Conservation (phyloP, 1,140 invertebrate genomes). For the Apocrypta bakeri region DNA sequence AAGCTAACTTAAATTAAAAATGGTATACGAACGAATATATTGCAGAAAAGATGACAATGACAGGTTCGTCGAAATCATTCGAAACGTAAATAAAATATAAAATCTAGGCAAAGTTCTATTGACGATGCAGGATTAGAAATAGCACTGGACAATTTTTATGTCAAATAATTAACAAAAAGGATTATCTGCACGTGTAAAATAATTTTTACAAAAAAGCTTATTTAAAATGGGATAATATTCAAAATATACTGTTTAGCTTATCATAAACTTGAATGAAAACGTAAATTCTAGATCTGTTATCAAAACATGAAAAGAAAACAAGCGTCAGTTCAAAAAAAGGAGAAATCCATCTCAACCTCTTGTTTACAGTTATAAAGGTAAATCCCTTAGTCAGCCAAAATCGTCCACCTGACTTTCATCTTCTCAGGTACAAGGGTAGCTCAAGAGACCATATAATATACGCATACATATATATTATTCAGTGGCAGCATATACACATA, state of each 20-base stretch:
- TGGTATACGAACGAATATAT: background rate
- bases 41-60: background rate
- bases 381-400: background rate
- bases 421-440: background rate
- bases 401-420: background rate
- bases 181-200: too few relatives aligned
- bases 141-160: too few relatives aligned
- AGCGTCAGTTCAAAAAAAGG: background rate
- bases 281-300: background rate
- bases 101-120: too few relatives aligned
- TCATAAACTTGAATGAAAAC: background rate
- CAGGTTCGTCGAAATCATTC: background rate
- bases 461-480: background rate
- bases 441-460: slow-evolving; percentile 7
- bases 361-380: background rate
- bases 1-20: slow-evolving; percentile 16
- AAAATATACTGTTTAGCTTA: too few relatives aligned
- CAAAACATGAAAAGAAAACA: background rate
- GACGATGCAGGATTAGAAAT: background rate
- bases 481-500: background rate
- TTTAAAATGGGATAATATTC: background rate
- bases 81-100: too few relatives aligned
- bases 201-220: too few relatives aligned
- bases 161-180: too few relatives aligned
- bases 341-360: background rate